Evolutionary conservation across 2,113 vertebrate species (phyloP).

Genomic region (Elachura formosa): DNA sequence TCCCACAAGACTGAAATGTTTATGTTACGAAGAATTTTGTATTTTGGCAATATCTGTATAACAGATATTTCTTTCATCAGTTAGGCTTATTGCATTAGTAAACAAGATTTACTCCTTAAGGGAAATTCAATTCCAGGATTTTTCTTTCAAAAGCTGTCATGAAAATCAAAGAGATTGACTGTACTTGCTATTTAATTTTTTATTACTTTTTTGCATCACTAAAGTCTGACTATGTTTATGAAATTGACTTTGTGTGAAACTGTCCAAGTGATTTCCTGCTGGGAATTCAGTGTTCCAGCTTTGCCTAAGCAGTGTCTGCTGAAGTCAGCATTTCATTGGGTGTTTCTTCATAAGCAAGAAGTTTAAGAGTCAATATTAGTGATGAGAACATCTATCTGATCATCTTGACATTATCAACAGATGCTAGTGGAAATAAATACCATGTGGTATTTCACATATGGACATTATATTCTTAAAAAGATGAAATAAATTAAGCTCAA

Average conservation of each 20-base stretch:
- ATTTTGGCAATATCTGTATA: not conserved
- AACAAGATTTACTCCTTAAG: not conserved
- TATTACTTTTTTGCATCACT: not conserved
- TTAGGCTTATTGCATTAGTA: not conserved
- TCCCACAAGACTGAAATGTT: not conserved
- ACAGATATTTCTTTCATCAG: not conserved
- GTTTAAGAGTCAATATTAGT: not conserved
- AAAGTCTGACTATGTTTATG: not conserved
- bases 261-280: not conserved
- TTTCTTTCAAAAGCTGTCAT: not conserved
- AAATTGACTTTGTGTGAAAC: not conserved
- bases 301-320: not conserved
- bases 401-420: not conserved
- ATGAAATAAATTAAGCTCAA: not conserved
- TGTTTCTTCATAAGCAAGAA: not conserved
- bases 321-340: not conserved
- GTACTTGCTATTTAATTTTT: not conserved
- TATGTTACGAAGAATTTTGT: not conserved
- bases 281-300: not conserved
- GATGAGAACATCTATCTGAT: not conserved
- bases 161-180: not conserved
- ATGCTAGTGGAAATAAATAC: not conserved
- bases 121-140: not conserved
- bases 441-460: not conserved
- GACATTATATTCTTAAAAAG: not conserved